Evolutionary conservation across 2,888 invertebrate species (phyloP).

Genomic region (Theretra japonica): DNA sequence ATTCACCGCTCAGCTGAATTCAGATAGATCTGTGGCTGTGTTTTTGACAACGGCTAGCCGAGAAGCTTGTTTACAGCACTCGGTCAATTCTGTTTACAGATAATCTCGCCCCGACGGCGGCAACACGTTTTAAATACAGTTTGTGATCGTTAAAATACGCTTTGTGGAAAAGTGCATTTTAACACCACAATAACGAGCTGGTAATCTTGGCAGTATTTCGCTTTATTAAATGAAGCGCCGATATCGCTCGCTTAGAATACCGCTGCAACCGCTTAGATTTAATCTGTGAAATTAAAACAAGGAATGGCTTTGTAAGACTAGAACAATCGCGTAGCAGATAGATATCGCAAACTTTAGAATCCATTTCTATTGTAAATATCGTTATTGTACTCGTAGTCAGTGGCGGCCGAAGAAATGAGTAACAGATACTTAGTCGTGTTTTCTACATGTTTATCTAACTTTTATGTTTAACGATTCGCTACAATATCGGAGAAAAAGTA

Average conservation of each 20-base stretch:
- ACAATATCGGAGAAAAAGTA: not conserved
- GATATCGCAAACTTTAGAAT: constrained; percentile 59
- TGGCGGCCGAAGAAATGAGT: not conserved
- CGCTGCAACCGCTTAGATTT: constrained; percentile 47
- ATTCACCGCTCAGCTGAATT: constrained; percentile 37
- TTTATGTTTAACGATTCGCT: not conserved
- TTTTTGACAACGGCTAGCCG: constrained; percentile 47
- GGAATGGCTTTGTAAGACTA: constrained; percentile 50
- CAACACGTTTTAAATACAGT: not conserved
- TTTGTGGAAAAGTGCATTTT: constrained; percentile 8
- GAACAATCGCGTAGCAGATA: constrained; percentile 54
- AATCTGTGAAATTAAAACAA: constrained; percentile 54
- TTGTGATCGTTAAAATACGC: not conserved
- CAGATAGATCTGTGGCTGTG: constrained; percentile 41
- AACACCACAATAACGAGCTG: not conserved
- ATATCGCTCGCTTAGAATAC: constrained; percentile 39
- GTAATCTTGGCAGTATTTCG: not conserved
- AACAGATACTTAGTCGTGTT: not conserved
- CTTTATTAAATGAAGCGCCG: constrained; percentile 47
- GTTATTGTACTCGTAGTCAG: constrained; percentile 20
- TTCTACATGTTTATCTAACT: not conserved
- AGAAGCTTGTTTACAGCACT: constrained; percentile 41
- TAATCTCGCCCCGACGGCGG: constrained; percentile 33
- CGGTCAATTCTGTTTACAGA: constrained; percentile 46
- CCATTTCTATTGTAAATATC: constrained; percentile 47